Percentiles rank a stretch among this genome's conserved stretches.
phyloP scores from a whole-genome alignment of 2,888 invertebrate species.

The Tenthredo mesomela region DNA sequence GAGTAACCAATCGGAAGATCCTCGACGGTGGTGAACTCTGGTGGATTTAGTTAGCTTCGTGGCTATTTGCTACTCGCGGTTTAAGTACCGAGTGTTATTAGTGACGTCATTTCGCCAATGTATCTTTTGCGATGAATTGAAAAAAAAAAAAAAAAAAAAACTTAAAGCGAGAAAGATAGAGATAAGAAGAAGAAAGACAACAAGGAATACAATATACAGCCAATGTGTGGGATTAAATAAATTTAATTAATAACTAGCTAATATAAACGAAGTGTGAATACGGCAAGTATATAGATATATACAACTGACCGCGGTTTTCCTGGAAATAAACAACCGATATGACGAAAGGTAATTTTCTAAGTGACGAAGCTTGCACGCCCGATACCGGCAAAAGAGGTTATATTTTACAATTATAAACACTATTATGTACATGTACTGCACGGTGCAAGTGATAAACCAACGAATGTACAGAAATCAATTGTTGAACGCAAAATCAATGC shows the following conservation, averaged over 20 bases:
- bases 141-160: neutral
- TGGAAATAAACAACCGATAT: conserved; percentile 24
- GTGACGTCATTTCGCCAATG: conserved; percentile 3
- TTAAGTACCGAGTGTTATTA: neutral
- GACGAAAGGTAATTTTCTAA: conserved; percentile 53
- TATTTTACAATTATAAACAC: conserved; percentile 13
- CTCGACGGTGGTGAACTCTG: neutral
- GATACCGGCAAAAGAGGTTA: conserved; percentile 51
- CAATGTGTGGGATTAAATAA: neutral
- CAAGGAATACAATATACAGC: too few species aligned
- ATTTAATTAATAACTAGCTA: neutral
- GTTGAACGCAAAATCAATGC: neutral
- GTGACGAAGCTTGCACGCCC: neutral
- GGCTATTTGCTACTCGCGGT: conserved; percentile 21
- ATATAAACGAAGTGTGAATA: neutral
- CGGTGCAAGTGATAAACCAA: neutral
- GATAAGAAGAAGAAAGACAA: neutral
- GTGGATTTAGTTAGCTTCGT: conserved; percentile 15
- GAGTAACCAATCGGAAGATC: neutral
- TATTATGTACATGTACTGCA: neutral
- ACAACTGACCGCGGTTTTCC: neutral
- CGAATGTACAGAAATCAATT: neutral
- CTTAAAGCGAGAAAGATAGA: neutral
- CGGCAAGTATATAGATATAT: neutral
- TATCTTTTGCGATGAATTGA: neutral